phyloP scores from a whole-genome alignment of 1,140 invertebrate genomes.

The Chironomus tepperi region DNA sequence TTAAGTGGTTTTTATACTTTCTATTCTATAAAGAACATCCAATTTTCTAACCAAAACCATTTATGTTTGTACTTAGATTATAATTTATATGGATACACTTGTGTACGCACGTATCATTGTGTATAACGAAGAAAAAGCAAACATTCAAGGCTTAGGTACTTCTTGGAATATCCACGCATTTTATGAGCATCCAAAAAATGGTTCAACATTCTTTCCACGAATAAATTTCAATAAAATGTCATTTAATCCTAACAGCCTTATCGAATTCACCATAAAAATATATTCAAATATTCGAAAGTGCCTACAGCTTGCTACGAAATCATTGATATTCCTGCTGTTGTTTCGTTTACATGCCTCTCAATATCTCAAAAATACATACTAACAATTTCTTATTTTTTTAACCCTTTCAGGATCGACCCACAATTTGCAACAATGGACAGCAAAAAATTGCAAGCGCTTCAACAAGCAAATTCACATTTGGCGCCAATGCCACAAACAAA shows the following conservation, averaged over 20 bases:
- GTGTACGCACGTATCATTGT: too few species aligned
- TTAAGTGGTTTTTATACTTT: conserved; percentile 25
- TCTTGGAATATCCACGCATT: too few species aligned
- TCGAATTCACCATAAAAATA: conserved; percentile 24
- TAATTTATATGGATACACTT: too few species aligned
- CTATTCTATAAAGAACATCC: neutral
- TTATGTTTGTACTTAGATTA: too few species aligned
- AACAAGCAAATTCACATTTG: conserved; percentile 30
- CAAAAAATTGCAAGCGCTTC: conserved; percentile 50
- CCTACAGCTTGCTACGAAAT: too few species aligned
- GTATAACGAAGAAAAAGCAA: too few species aligned
- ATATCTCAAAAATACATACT: neutral
- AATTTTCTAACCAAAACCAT: too few species aligned
- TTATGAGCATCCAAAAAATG: too few species aligned
- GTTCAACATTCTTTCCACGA: too few species aligned
- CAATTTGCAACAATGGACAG: conserved; percentile 56
- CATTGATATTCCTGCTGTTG: neutral
- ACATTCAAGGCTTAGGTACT: too few species aligned
- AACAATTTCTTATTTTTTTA: conserved; percentile 27
- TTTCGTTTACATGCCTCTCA: conserved; percentile 18
- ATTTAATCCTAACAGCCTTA: too few species aligned
- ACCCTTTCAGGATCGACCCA: conserved; percentile 56
- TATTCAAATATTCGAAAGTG: conserved; percentile 10
- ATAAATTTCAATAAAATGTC: too few species aligned
- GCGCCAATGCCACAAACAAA: conserved; percentile 43